These are phyloP conservation scores for Mimachlamys varia DNA, from an alignment of 2,888 invertebrate species.

Conservation along the genomic window DNA sequence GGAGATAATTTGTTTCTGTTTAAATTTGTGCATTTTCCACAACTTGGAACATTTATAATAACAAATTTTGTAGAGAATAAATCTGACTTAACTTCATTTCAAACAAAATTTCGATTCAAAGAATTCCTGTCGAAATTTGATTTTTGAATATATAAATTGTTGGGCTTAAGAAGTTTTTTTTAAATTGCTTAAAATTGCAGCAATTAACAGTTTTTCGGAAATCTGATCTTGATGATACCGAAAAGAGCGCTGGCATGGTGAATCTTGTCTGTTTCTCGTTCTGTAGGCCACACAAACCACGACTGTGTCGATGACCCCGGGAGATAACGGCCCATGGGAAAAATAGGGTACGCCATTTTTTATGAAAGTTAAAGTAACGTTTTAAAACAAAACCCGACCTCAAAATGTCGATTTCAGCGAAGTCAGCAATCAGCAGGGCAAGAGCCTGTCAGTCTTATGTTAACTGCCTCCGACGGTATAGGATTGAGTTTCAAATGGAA, in stretches of 20 bases:
- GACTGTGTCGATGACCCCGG: slow-evolving; percentile 28
- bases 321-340: slow-evolving; percentile 5
- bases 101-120: no score
- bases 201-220: neutral
- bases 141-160: neutral
- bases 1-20: no score
- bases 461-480: neutral
- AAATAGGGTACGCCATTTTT: slow-evolving; percentile 11
- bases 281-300: neutral
- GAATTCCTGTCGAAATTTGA: no score
- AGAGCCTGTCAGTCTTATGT: neutral
- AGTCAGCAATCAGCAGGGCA: neutral
- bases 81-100: no score
- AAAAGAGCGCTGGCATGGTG: neutral
- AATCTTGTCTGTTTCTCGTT: slow-evolving; percentile 20
- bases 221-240: neutral
- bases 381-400: slow-evolving; percentile 26
- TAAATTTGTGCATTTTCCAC: no score
- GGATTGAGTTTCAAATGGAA: slow-evolving; percentile 26
- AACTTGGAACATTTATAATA: no score
- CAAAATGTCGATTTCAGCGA: slow-evolving; percentile 31
- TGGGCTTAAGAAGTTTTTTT: neutral
- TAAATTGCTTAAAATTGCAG: neutral
- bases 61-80: no score
- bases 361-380: neutral